Percentiles rank a stretch among this genome's conserved stretches.
These are phyloP conservation scores for Melanerpes aurifrons DNA, from an alignment of 2,113 vertebrate species.

Conservation along the genomic window DNA sequence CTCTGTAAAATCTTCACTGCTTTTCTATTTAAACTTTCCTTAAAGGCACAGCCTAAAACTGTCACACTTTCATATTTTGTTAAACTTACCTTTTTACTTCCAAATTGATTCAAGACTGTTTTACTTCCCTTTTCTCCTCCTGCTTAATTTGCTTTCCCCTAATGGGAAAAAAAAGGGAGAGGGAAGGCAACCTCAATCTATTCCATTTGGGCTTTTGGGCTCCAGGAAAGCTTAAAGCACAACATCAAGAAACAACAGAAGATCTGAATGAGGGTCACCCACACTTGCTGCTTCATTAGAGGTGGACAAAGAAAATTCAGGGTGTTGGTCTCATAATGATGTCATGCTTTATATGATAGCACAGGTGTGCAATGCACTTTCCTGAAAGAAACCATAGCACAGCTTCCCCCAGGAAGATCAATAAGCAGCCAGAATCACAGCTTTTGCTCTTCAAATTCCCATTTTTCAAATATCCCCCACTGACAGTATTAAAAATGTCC, in stretches of 20 bases:
- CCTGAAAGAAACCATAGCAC: slow-evolving; percentile 39
- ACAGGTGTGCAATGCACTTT: slow-evolving; percentile 20
- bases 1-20: no score
- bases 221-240: no score
- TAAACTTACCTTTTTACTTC: no score
- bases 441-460: slow-evolving; percentile 36
- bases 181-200: no score
- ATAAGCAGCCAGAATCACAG: slow-evolving; percentile 17
- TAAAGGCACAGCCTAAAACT: no score
- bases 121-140: no score
- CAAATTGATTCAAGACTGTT: no score
- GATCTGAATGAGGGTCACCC: background rate
- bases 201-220: no score
- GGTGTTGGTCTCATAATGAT: slow-evolving; percentile 7
- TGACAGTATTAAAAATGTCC: background rate
- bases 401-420: slow-evolving; percentile 31
- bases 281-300: background rate
- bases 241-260: background rate
- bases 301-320: background rate
- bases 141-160: no score
- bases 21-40: no score
- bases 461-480: slow-evolving; percentile 21
- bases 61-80: no score
- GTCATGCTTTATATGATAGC: slow-evolving; percentile 33
- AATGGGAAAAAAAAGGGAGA: no score